Conservation (phyloP, 1,140 invertebrate genomes). For the Calycopis cecrops region DNA sequence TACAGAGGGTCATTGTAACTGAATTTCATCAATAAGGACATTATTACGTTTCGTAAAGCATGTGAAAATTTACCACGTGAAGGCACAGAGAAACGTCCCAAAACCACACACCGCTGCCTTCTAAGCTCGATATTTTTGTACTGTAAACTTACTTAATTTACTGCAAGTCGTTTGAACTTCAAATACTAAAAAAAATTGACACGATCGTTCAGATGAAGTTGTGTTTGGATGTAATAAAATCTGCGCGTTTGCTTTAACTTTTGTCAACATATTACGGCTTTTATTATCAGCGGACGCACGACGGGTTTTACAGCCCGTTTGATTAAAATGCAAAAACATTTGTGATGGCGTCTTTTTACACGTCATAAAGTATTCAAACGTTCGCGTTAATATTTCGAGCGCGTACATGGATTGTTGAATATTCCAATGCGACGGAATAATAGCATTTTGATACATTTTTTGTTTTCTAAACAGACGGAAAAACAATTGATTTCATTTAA, state of each 20-base stretch:
- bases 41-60: too few relatives aligned
- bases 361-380: constrained; percentile 72
- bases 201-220: too few relatives aligned
- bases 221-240: too few relatives aligned
- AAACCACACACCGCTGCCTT: too few relatives aligned
- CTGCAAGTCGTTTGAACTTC: too few relatives aligned
- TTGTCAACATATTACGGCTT: constrained; percentile 21
- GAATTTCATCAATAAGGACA: too few relatives aligned
- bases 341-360: constrained; percentile 67
- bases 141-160: too few relatives aligned
- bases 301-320: constrained; percentile 32
- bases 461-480: background rate
- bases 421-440: constrained; percentile 20
- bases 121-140: too few relatives aligned
- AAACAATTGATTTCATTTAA: constrained; percentile 6
- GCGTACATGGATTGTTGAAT: constrained; percentile 36
- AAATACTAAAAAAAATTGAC: too few relatives aligned
- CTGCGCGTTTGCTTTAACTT: background rate
- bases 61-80: too few relatives aligned
- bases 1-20: too few relatives aligned
- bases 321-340: constrained; percentile 68
- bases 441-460: constrained; percentile 11
- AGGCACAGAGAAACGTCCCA: too few relatives aligned
- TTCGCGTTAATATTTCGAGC: constrained; percentile 62
- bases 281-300: constrained; percentile 14